Evolutionary conservation across 2,113 vertebrate genomes (phyloP), one percentile per base, ranked within the genome.

Genomic region (Steatornis caripensis): DNA sequence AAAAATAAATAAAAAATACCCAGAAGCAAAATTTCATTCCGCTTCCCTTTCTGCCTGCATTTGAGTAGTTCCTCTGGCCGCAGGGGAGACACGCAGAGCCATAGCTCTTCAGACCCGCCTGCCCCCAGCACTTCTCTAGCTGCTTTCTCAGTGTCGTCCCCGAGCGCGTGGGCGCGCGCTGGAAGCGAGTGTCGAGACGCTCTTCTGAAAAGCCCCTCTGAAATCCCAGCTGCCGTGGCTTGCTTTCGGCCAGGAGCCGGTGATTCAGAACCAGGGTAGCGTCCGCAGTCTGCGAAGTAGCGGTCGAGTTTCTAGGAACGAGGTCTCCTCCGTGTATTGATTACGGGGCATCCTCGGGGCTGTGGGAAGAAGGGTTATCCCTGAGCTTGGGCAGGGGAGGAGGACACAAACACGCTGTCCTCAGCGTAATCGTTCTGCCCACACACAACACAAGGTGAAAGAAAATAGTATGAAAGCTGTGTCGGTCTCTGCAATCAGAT

Each of bases 331-430:
- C 23, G 21, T 12, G 23, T 5, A 6, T 2, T 0, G 4, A 9
- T 41, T 13, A 9, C 90, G 17, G 32, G 5, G 49, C 30, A 17
- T 61, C 80, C 74, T 53, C 54, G 2, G 64, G 68, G 77, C 65
- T 53, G 32, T 6, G 15, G 37, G 36, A 6, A 41, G 45, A 20
- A 6, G 6, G 27, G 57, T 8, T 32, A 8, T 3, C 3, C 2
- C 22, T 1, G 43, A 39, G 19, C 32, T 37, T 15, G 68, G 66
- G 22, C 57, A 20, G 78, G 0, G 5, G 76, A 10, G 19, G 23
- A 18, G 8, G 12, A 24, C 27, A 11, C 27, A 2, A 4, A 8
- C 12, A 0, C 7, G 12, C 4, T 11, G 2, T 2, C 45, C 61
- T 15, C 87, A 76, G 21, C 20, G 4, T 23, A 6, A 11, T 5